Evolutionary conservation across 1,140 invertebrate genomes (phyloP), one percentile per base, ranked within the genome.

Genomic region (Plodia interpunctella): DNA sequence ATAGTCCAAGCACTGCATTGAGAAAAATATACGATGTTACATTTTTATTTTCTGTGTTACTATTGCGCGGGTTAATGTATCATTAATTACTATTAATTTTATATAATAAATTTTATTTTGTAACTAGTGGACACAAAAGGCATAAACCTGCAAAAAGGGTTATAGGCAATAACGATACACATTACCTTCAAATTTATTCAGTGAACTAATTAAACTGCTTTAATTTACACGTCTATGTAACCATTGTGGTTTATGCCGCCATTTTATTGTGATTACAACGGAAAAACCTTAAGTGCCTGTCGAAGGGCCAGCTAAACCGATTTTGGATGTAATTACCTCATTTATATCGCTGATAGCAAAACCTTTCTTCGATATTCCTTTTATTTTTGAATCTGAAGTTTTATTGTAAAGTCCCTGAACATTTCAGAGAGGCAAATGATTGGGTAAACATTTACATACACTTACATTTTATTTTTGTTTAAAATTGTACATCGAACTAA

Each of bases 171-270:
- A 58, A 61, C 55, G 57, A 53, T 64, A 55, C 60, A 55, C 59
- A 65, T 65, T 61, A 61, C 20, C 25, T 50, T 25, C 25, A 38
- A 65, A 65, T 62, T 61, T 65, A 65, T 65, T 55, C 59, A 49
- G 20, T 21, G 52, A 64, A 28, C 54, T 62, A 62, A 65, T 65
- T 57, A 61, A 59, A 61, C 35, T 51, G 49, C 52, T 49, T 20
- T 57, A 55, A 65, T 61, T 58, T 62, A 61, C 56, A 59, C 44
- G 15, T 51, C 25, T 30, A 30, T 19, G 30, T 18, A 44, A 44
- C 38, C 13, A 44, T 44, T 15, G 38, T 44, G 38, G 38, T 44
- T 44, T 44, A 44, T 44, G 38, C 21, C 38, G 38, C n/a, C 38
- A 44, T 44, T 44, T 44, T 44, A 44, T 44, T 44, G 38, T 44